Evolutionary conservation across 2,113 vertebrate genomes (phyloP), one percentile per base, ranked within the genome.

Genomic region (Lampris megalopsis): DNA sequence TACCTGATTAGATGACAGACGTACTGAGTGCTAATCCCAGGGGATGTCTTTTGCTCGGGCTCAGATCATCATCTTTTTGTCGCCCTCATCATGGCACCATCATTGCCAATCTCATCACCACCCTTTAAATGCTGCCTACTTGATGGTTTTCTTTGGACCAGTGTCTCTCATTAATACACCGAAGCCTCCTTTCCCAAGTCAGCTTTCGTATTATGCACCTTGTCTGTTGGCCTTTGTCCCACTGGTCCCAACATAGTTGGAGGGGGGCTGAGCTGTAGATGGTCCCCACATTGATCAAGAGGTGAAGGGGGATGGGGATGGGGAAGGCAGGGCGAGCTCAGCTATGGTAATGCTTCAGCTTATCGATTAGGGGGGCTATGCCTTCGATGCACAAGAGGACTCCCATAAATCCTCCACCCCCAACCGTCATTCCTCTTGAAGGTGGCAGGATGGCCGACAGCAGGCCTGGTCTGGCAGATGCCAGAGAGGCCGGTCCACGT

Each of bases 291-390:
- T 90, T 89, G 90, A 90, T 89, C 83, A 78, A 53, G 76, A 74
- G 47, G 59, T 75, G 62, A 63, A 52, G 61, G 37, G 70, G 62
- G 75, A 11, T 58, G 61, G 63, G 59, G 53, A 54, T 11, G 5
- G 45, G 76, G 62, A 24, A 43, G 70, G 71, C 38, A 65, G 63
- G 83, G 77, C 40, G 77, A 88, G 6, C 82, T 82, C 73, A 81
- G 81, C 87, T 84, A 87, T 83, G 84, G 84, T 88, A 89, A 90
- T 90, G 85, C 84, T 84, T 87, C 72, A 77, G 70, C 54, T 4
- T 78, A 92, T 92, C 82, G 76, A 91, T 92, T 82, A 64, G 71
- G 86, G 77, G 77, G 24, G 87, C 88, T 90, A 78, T 83, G 76
- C 72, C 61, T 84, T 79, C 82, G 87, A 82, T 79, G 78, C 86